phyloP scores from a whole-genome alignment of 64 coral and sea anemone species.

The Actinia tenebrosa region DNA sequence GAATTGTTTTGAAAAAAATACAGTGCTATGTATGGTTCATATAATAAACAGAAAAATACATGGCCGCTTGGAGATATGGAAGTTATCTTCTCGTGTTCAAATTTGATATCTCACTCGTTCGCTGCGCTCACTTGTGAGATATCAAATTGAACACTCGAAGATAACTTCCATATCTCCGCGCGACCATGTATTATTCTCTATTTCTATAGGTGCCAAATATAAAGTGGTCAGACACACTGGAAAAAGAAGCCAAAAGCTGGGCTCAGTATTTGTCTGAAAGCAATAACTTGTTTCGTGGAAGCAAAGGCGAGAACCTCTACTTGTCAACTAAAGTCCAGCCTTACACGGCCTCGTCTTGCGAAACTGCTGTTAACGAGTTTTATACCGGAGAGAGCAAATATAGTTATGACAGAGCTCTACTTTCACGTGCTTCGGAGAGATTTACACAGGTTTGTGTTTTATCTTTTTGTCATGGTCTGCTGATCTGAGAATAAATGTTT shows the following conservation, averaged over 20 bases:
- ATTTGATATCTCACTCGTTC: too few relatives aligned
- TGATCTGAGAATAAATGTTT: too few relatives aligned
- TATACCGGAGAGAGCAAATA: not conserved
- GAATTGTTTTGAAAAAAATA: too few relatives aligned
- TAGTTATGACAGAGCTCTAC: not conserved
- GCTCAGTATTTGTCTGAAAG: not conserved
- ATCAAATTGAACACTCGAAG: too few relatives aligned
- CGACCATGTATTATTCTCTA: too few relatives aligned
- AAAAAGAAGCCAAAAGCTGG: not conserved
- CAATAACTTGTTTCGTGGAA: not conserved
- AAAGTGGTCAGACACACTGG: not conserved
- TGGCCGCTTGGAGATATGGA: too few relatives aligned
- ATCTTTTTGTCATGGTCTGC: too few relatives aligned
- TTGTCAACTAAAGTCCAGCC: not conserved
- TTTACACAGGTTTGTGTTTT: not conserved
- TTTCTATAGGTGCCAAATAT: not conserved
- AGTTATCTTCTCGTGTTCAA: too few relatives aligned
- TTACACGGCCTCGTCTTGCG: not conserved
- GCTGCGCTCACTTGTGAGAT: too few relatives aligned
- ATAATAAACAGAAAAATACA: too few relatives aligned
- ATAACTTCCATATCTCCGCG: too few relatives aligned
- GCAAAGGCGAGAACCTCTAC: not conserved
- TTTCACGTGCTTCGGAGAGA: not conserved
- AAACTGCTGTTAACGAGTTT: not conserved
- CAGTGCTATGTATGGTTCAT: too few relatives aligned